phyloP scores from a whole-genome alignment of 2,113 vertebrate genomes.

The Ciconia stormi region DNA sequence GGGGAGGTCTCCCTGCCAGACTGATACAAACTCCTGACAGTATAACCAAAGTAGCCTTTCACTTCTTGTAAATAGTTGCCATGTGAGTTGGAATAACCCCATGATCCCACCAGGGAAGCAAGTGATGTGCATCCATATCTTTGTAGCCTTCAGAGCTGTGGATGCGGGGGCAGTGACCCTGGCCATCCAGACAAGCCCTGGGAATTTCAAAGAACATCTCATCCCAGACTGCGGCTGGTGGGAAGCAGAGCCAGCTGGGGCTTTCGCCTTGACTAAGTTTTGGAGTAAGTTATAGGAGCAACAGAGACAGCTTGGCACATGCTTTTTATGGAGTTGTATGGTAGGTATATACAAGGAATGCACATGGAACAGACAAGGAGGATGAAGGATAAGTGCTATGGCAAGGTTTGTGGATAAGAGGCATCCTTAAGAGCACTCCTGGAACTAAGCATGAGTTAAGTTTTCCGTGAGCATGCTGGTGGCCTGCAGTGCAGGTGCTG shows the following conservation, averaged over 20 bases:
- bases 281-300: neutral
- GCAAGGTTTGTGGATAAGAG: neutral
- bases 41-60: neutral
- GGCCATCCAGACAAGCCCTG: neutral
- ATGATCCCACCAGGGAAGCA: neutral
- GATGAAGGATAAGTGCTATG: neutral
- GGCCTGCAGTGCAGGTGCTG: neutral
- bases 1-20: neutral
- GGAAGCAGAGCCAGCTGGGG: neutral
- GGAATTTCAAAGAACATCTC: neutral
- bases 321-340: neutral
- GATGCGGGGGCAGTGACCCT: neutral
- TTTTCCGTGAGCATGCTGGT: neutral
- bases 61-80: neutral
- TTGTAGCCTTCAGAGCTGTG: neutral
- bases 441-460: neutral
- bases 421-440: neutral
- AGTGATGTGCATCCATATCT: fast-evolving
- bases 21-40: neutral
- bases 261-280: neutral
- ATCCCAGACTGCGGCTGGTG: neutral
- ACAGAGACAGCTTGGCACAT: neutral
- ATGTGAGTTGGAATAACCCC: neutral
- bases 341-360: neutral
- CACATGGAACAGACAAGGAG: neutral